Percentiles rank a stretch among this genome's conserved stretches.
Evolutionary conservation across 2,888 invertebrate genomes (phyloP).

Genomic region (Pterostichus madidus): DNA sequence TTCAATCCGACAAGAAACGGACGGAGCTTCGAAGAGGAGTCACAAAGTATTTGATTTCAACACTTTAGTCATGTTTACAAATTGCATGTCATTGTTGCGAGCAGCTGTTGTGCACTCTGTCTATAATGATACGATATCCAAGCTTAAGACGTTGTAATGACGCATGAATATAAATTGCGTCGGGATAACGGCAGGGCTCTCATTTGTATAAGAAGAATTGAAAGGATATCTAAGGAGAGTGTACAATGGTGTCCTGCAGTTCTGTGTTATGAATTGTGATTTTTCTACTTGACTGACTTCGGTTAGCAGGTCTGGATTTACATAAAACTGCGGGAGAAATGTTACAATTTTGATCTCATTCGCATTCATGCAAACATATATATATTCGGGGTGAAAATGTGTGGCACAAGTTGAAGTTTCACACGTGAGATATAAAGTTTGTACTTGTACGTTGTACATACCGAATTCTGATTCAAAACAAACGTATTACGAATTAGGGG

Average conservation of each 20-base stretch:
- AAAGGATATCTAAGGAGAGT: too few species aligned
- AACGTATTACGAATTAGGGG: too few species aligned
- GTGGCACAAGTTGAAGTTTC: neutral
- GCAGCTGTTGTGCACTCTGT: neutral
- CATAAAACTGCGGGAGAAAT: neutral
- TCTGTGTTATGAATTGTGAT: slow-evolving; percentile 19
- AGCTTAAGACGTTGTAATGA: slow-evolving; percentile 43
- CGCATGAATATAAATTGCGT: slow-evolving; percentile 54
- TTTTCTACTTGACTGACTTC: neutral
- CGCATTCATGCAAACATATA: slow-evolving; percentile 27
- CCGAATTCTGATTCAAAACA: neutral
- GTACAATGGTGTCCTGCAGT: neutral
- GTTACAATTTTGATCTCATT: slow-evolving; percentile 15
- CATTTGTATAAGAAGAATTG: slow-evolving; percentile 21
- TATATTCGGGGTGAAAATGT: neutral
- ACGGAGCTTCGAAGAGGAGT: neutral
- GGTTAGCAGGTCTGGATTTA: neutral
- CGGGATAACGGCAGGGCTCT: slow-evolving; percentile 11
- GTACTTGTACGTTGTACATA: neutral
- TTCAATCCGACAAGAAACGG: slow-evolving; percentile 3
- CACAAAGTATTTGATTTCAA: slow-evolving; percentile 36
- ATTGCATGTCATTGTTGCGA: slow-evolving; percentile 41
- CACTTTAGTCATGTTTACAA: slow-evolving; percentile 40
- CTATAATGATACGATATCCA: slow-evolving; percentile 40
- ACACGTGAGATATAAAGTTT: slow-evolving; percentile 8